Conservation (phyloP, 2,797 vertebrate genomes). For the Myotis myotis region DNA sequence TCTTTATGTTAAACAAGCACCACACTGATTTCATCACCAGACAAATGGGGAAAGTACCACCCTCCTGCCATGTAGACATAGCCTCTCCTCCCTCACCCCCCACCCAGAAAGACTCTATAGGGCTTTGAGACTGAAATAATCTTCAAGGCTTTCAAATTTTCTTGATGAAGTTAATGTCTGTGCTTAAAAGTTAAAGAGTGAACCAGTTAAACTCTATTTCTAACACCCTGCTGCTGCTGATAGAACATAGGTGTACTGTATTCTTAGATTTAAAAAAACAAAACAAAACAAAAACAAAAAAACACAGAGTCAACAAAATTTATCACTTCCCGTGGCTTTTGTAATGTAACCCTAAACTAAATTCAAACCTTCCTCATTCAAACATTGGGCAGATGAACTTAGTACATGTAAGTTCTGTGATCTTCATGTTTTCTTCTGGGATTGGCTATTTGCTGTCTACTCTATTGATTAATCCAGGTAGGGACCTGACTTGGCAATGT, state of each 20-base stretch:
- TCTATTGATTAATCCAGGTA: constrained; percentile 8
- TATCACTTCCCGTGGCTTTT: not conserved
- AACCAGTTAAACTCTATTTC: not conserved
- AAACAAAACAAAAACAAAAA: no score
- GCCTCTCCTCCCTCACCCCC: accelerated
- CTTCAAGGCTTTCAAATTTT: constrained; percentile 9
- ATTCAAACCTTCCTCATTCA: not conserved
- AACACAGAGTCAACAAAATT: not conserved
- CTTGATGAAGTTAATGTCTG: not conserved
- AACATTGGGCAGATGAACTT: not conserved
- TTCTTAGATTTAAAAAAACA: not conserved
- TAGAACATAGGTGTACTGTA: not conserved
- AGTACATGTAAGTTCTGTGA: not conserved
- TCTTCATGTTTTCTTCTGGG: constrained; percentile 21
- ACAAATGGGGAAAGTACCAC: not conserved
- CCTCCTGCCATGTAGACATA: not conserved
- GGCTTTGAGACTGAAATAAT: not conserved
- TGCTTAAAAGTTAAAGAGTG: not conserved
- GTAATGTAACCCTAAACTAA: not conserved
- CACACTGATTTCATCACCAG: not conserved
- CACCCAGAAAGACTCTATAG: not conserved
- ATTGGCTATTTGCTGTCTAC: not conserved
- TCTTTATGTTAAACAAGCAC: not conserved
- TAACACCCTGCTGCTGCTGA: not conserved
- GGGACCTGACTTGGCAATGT: constrained; percentile 50